A percentile compares a stretch with the other conserved stretches of the same genome.
phyloP scores from a whole-genome alignment of 1,140 invertebrate genomes.

The Adoxophyes honmai region DNA sequence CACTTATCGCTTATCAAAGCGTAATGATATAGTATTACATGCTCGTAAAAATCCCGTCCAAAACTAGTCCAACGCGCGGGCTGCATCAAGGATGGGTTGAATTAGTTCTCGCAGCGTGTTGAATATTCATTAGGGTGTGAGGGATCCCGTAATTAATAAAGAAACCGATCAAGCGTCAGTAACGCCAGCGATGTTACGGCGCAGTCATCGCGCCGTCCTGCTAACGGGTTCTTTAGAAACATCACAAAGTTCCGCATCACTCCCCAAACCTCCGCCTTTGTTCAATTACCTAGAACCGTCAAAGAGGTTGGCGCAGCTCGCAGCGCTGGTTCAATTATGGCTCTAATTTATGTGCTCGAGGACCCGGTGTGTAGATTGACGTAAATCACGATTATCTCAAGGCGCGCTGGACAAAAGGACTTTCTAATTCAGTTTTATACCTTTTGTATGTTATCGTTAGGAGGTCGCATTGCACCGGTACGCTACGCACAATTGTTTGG shows the following conservation, averaged over 20 bases:
- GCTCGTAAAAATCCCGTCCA: conserved; percentile 64
- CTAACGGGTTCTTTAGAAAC: conserved; percentile 35
- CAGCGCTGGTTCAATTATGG: conserved; percentile 22
- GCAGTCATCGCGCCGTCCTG: conserved; percentile 24
- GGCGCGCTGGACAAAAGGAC: conserved; percentile 31
- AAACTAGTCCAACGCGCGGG: conserved; percentile 38
- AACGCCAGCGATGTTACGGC: conserved; percentile 23
- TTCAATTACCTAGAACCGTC: conserved; percentile 30
- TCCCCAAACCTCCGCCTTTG: conserved; percentile 25
- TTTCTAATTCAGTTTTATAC: conserved; percentile 35
- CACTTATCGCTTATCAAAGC: conserved; percentile 66
- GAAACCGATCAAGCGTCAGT: conserved; percentile 35
- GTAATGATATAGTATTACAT: conserved; percentile 68
- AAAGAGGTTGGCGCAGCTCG: conserved; percentile 22
- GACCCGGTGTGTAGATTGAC: conserved; percentile 32
- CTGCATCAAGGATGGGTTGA: conserved; percentile 31
- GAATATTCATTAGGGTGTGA: conserved; percentile 55
- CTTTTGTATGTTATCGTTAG: conserved; percentile 29
- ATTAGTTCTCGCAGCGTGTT: conserved; percentile 42
- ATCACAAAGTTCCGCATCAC: conserved; percentile 20
- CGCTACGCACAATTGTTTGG: conserved; percentile 29
- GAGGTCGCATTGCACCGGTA: conserved; percentile 30
- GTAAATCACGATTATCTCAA: conserved; percentile 42
- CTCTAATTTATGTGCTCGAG: conserved; percentile 31
- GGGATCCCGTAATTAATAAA: conserved; percentile 39